Percentiles rank a stretch among this genome's conserved stretches.
Conservation (phyloP, 2,113 vertebrate species). For the Isichthys henryi region DNA sequence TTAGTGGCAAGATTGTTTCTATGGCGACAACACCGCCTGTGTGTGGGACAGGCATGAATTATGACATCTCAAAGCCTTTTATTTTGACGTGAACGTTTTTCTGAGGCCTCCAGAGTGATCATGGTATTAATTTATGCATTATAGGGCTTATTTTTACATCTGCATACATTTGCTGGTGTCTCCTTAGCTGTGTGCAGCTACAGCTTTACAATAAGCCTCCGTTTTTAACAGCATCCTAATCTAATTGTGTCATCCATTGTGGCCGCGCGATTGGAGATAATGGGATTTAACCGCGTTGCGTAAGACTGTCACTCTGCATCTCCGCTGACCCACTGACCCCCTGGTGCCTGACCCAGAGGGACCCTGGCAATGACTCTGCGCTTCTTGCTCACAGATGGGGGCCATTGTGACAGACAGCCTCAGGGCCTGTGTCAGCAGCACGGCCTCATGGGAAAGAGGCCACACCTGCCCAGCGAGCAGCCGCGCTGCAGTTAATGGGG, state of each 20-base stretch:
- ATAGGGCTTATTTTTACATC: neutral
- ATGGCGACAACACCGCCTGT: conserved; percentile 1
- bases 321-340: conserved; percentile 24
- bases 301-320: conserved; percentile 27
- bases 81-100: neutral
- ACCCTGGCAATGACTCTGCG: conserved; percentile 29
- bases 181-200: neutral
- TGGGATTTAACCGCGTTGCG: conserved; percentile 19
- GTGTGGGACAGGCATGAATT: conserved; percentile 6
- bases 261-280: conserved; percentile 17
- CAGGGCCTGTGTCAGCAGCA: neutral
- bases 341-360: conserved; percentile 24
- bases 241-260: conserved; percentile 5
- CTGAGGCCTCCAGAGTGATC: neutral
- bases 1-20: neutral
- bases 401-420: conserved; percentile 4
- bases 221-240: neutral
- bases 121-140: neutral
- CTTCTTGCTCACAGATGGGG: conserved; percentile 25
- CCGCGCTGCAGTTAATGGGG: neutral
- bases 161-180: no score
- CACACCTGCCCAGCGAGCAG: conserved; percentile 5
- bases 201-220: neutral
- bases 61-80: neutral
- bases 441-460: conserved; percentile 18